Evolutionary conservation across 2,113 vertebrate genomes (phyloP).

Genomic region (Eira barbara): DNA sequence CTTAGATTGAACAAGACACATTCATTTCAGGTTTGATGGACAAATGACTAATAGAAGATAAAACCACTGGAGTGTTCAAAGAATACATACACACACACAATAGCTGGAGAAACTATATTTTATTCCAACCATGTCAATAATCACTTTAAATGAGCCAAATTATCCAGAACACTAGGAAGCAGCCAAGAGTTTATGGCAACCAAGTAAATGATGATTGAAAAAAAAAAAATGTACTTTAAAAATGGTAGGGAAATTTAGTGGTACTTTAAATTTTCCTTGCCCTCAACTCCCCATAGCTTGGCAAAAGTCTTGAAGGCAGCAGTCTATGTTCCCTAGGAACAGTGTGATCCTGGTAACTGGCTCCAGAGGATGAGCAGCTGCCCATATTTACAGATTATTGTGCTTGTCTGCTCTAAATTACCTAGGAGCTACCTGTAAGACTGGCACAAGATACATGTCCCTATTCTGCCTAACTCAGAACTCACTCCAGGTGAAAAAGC

Average conservation of each 20-base stretch:
- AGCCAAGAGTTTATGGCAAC: neutral
- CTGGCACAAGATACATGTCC: neutral
- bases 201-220: neutral
- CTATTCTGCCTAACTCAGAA: neutral
- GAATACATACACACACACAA: neutral
- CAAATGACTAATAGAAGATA: neutral
- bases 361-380: neutral
- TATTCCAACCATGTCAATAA: neutral
- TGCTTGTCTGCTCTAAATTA: neutral
- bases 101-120: neutral
- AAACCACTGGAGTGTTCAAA: neutral
- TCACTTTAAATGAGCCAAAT: neutral
- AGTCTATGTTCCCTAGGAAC: neutral
- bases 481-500: neutral
- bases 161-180: neutral
- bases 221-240: neutral
- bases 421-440: neutral
- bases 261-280: neutral
- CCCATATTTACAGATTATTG: neutral
- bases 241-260: neutral
- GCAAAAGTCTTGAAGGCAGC: neutral
- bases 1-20: neutral
- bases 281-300: neutral
- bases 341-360: neutral
- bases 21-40: neutral